These are phyloP conservation scores for Peromyscus californicus DNA, from an alignment of 2,113 vertebrate genomes.

Conservation along the genomic window DNA sequence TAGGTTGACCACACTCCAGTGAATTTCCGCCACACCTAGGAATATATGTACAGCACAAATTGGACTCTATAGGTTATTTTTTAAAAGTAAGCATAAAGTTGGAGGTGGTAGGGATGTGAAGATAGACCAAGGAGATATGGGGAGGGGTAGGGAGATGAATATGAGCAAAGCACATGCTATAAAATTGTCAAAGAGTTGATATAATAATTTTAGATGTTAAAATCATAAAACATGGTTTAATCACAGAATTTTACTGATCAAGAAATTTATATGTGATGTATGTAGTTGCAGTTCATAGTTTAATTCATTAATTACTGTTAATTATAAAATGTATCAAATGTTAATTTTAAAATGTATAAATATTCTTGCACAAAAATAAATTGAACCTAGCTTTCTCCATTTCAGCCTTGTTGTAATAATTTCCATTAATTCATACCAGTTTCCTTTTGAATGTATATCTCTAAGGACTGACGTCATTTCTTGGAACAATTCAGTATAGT, in stretches of 20 bases:
- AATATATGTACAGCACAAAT: neutral
- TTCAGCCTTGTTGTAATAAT: neutral
- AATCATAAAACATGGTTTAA: neutral
- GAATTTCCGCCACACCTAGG: neutral
- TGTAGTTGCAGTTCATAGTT: neutral
- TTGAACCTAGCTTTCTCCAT: neutral
- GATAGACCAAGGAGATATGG: neutral
- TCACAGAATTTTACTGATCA: conserved; percentile 17
- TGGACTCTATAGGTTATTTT: neutral
- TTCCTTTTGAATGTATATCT: conserved; percentile 49
- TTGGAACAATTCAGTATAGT: conserved; percentile 1
- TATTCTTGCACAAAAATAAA: conserved; percentile 28
- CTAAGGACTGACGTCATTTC: conserved; percentile 50
- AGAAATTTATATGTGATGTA: neutral
- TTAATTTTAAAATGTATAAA: conserved; percentile 38
- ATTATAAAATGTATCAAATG: conserved; percentile 51
- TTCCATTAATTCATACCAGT: conserved; percentile 22
- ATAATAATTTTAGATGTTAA: neutral
- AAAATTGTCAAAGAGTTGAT: neutral
- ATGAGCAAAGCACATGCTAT: neutral
- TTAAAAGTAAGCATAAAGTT: neutral
- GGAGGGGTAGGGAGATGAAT: neutral
- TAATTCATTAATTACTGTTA: conserved; percentile 47
- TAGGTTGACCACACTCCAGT: neutral
- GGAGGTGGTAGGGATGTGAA: neutral